Conservation (phyloP, 2,797 vertebrate species). For the Lutjanus argentimaculatus region DNA sequence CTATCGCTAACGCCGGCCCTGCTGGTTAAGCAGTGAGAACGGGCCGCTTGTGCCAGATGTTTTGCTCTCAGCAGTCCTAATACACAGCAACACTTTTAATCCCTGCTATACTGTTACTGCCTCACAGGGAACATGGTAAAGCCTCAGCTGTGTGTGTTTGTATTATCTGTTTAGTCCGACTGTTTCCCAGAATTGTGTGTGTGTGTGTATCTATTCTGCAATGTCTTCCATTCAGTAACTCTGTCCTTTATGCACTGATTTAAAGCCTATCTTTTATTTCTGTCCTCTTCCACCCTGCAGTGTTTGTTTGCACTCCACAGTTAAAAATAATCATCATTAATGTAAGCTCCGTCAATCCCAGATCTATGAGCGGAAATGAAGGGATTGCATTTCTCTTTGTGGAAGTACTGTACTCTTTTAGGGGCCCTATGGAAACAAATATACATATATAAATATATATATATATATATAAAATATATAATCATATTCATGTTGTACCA, state of each 20-base stretch:
- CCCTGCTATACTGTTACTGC: slow-evolving; percentile 45
- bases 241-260: slow-evolving; percentile 21
- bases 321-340: slow-evolving; percentile 72
- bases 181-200: slow-evolving; percentile 50
- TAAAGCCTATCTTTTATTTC: slow-evolving; percentile 31
- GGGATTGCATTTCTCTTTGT: slow-evolving; percentile 60
- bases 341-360: slow-evolving; percentile 64
- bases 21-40: slow-evolving; percentile 47
- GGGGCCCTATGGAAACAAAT: slow-evolving; percentile 13
- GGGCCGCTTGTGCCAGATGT: slow-evolving; percentile 73
- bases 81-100: slow-evolving; percentile 69
- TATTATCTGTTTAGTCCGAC: slow-evolving; percentile 41
- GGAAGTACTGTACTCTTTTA: slow-evolving; percentile 14
- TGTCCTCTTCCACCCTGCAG: slow-evolving; percentile 12
- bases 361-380: slow-evolving; percentile 66
- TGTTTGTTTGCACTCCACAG: slow-evolving; percentile 39
- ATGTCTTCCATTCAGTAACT: slow-evolving; percentile 20
- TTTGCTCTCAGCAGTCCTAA: slow-evolving; percentile 61
- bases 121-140: slow-evolving; percentile 46
- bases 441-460: too few species aligned
- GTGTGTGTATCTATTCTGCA: slow-evolving; percentile 36
- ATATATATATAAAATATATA: too few species aligned
- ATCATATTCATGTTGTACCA: slow-evolving; percentile 40
- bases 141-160: slow-evolving; percentile 27
- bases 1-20: neutral